These are phyloP conservation scores for Mystacornis crossleyi DNA, from an alignment of 2,113 vertebrate species.

Conservation along the genomic window DNA sequence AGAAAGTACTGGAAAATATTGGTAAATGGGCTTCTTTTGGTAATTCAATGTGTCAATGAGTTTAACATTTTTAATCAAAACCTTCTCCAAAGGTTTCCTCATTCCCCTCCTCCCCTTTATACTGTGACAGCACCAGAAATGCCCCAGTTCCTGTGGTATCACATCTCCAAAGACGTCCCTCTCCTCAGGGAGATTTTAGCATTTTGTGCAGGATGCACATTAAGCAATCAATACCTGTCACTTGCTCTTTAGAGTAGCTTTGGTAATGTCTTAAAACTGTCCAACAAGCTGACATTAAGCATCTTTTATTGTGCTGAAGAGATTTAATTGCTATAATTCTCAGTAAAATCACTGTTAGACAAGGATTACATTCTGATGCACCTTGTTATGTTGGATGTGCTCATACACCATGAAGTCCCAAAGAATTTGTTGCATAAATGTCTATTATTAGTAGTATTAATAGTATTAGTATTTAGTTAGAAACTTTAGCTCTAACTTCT, in stretches of 20 bases:
- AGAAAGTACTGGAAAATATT: neutral
- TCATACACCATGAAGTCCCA: neutral
- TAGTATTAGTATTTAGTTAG: neutral
- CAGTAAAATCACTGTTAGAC: neutral
- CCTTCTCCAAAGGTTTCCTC: neutral
- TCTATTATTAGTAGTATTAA: fast-evolving
- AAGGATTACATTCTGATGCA: neutral
- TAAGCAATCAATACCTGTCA: neutral
- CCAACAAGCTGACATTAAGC: neutral
- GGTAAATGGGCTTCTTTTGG: neutral
- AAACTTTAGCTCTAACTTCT: neutral
- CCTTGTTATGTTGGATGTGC: neutral
- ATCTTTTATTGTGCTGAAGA: neutral
- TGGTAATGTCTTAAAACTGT: neutral
- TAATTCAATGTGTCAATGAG: neutral
- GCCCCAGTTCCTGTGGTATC: neutral
- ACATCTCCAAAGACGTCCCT: neutral
- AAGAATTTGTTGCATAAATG: neutral
- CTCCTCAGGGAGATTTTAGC: neutral
- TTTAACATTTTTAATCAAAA: neutral
- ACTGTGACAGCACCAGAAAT: neutral
- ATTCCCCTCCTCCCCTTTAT: neutral
- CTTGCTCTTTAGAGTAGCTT: neutral
- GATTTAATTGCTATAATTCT: neutral
- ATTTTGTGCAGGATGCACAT: neutral